Percentiles rank a stretch among this genome's conserved stretches.
These are phyloP conservation scores for Hemibagrus guttatus DNA, from an alignment of 2,797 vertebrate species.

Conservation along the genomic window DNA sequence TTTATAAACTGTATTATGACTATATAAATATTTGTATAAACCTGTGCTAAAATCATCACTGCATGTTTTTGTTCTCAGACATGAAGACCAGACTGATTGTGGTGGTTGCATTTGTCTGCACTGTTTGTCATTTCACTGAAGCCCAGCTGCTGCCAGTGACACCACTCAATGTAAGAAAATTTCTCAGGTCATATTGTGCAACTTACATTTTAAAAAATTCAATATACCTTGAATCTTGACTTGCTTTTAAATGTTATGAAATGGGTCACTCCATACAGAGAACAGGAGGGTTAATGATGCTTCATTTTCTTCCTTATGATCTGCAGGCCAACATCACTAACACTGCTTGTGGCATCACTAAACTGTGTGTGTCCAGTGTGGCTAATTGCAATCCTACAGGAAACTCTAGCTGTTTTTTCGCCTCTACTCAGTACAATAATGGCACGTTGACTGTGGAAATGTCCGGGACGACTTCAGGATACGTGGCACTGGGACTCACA, in stretches of 20 bases:
- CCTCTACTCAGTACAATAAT: background rate
- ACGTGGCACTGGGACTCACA: conserved; percentile 20
- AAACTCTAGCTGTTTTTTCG: conserved; percentile 19
- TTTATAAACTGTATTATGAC: background rate
- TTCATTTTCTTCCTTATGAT: background rate
- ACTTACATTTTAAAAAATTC: background rate
- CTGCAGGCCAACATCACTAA: background rate
- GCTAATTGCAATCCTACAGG: background rate
- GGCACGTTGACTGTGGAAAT: background rate
- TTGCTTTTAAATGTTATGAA: background rate
- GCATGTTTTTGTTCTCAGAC: background rate
- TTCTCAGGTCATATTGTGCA: background rate
- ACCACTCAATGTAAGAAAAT: background rate
- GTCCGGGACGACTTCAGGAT: background rate
- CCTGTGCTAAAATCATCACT: background rate
- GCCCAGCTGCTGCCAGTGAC: rapidly evolving
- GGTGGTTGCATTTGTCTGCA: background rate
- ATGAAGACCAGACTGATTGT: background rate
- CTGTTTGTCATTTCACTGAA: background rate
- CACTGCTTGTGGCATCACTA: background rate
- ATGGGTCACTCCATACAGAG: background rate
- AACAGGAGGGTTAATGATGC: background rate
- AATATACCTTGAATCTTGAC: too few relatives aligned
- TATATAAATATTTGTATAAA: background rate
- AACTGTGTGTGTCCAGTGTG: background rate